Evolutionary conservation across 2,888 invertebrate species (phyloP).

Genomic region (Leptinotarsa haldemani): DNA sequence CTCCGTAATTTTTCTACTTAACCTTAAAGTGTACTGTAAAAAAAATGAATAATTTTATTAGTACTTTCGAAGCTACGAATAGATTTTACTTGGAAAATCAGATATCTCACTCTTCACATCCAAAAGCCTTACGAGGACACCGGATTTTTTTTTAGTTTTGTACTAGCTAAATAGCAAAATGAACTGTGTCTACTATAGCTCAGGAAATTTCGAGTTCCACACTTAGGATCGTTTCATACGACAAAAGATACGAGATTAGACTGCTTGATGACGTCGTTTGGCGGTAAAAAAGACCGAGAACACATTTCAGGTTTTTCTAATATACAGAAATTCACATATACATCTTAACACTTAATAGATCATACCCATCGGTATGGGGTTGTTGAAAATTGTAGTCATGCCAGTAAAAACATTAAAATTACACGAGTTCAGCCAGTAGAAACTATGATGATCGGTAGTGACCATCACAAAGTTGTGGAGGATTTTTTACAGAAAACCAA

Average conservation of each 20-base stretch:
- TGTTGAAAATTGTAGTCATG: no score
- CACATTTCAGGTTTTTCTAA: not conserved
- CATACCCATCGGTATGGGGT: no score
- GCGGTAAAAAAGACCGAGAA: not conserved
- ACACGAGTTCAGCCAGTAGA: not conserved
- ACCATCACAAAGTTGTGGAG: no score
- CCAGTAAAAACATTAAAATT: no score
- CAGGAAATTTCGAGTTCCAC: constrained; percentile 36
- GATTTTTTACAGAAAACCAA: no score
- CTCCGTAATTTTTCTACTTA: not conserved
- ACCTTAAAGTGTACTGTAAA: not conserved
- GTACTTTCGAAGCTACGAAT: constrained; percentile 13
- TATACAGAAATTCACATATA: not conserved
- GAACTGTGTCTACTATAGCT: constrained; percentile 43
- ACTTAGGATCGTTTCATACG: constrained; percentile 7
- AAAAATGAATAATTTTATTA: constrained; percentile 4
- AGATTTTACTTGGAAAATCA: constrained; percentile 50
- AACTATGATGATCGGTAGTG: not conserved
- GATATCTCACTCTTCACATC: constrained; percentile 52
- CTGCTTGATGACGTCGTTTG: constrained; percentile 1
- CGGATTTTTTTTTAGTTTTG: constrained; percentile 46
- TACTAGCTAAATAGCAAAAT: constrained; percentile 49
- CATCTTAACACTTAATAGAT: not conserved
- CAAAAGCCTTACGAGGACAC: constrained; percentile 58
- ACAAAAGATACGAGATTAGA: not conserved